A percentile compares a stretch with the other conserved stretches of the same genome.
phyloP scores from a whole-genome alignment of 2,113 vertebrate genomes.

The Trogon melanurus region DNA sequence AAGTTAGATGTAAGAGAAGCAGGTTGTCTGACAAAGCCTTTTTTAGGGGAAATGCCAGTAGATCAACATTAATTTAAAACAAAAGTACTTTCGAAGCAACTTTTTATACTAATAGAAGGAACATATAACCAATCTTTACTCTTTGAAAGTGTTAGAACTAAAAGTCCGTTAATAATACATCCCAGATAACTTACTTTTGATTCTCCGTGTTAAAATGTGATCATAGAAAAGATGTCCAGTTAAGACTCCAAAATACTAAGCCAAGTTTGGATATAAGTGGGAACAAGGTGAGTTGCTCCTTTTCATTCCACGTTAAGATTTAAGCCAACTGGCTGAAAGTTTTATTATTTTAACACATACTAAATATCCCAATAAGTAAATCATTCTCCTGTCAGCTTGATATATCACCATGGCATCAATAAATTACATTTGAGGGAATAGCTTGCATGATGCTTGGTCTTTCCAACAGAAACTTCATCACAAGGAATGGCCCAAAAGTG shows the following conservation, averaged over 20 bases:
- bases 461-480: background rate
- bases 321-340: background rate
- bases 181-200: background rate
- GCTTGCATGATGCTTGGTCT: background rate
- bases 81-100: background rate
- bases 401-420: background rate
- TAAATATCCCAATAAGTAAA: background rate
- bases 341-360: background rate
- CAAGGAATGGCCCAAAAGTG: background rate
- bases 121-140: background rate
- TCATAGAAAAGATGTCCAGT: background rate
- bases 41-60: background rate
- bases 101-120: background rate
- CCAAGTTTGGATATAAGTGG: background rate
- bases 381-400: background rate
- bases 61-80: background rate
- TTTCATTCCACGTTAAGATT: background rate
- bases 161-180: background rate
- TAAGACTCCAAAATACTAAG: background rate
- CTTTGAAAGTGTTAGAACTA: background rate
- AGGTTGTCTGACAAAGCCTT: background rate
- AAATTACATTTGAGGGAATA: background rate
- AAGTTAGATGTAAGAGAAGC: background rate
- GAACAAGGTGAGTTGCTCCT: background rate
- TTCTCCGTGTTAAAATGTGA: background rate